phyloP scores from a whole-genome alignment of 2,113 vertebrate species.

The Embiotoca jacksoni region DNA sequence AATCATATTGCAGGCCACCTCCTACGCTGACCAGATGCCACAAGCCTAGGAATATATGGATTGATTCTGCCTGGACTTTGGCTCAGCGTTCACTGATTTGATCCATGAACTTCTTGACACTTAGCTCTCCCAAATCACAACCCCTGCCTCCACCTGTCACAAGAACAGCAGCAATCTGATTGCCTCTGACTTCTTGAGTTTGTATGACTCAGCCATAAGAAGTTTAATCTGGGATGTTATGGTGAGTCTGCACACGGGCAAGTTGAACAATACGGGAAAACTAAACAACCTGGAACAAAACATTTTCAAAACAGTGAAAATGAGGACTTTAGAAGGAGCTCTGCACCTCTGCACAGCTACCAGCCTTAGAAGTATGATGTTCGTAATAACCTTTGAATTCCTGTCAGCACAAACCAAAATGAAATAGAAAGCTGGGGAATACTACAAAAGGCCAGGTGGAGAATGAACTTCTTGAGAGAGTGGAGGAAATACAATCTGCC shows the following conservation, averaged over 20 bases:
- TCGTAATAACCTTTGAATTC: not conserved
- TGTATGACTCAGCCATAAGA: not conserved
- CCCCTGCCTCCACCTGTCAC: constrained; percentile 42
- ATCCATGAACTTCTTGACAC: constrained; percentile 45
- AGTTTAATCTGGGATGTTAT: not conserved
- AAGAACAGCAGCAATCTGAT: constrained; percentile 36
- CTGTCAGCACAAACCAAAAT: constrained; percentile 9
- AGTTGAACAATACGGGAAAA: constrained; percentile 3
- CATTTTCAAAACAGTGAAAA: not conserved
- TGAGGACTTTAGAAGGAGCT: not conserved
- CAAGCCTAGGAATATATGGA: constrained; percentile 22
- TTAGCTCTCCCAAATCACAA: constrained; percentile 17
- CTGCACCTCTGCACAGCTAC: not conserved
- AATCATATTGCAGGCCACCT: constrained; percentile 44
- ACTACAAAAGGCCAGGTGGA: not conserved
- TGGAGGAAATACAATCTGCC: not conserved
- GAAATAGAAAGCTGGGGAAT: not conserved
- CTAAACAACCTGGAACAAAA: constrained; percentile 11
- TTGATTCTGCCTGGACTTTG: constrained; percentile 38
- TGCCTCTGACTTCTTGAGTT: constrained; percentile 7
- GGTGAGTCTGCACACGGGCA: not conserved
- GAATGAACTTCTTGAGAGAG: not conserved
- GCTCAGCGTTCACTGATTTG: constrained; percentile 43
- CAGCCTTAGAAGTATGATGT: not conserved
- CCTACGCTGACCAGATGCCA: constrained; percentile 19